Base-by-base conservation (phyloP, 2,113 vertebrate genomes). In the Zapus hudsonius region DNA sequence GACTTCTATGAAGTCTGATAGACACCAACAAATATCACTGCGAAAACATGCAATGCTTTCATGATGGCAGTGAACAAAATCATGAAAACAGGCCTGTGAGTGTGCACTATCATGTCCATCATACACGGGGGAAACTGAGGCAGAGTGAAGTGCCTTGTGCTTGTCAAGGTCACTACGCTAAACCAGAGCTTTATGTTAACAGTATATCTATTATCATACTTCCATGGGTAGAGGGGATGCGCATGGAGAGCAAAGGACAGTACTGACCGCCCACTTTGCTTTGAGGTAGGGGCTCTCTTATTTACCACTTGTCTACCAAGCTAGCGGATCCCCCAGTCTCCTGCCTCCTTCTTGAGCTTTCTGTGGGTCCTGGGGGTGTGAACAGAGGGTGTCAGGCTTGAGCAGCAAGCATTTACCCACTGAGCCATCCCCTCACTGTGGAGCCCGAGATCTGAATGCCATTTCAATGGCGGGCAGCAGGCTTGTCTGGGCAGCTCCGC, bases 1-100 rank as follows among this genome's bases (percentile, higher is more conserved):
- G n/a, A n/a, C 31, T 81, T 78, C 74, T 64, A 15, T 15, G 19
- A 15, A 23, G 19, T 9, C 44, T 76, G 38, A 74, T 2, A 36
- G 75, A 73, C 0, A 8, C 17, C 2, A 31, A 57, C 17, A 42
- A 25, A 8, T 40, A 40, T 42, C 12, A 79, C 3, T 40, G 61
- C 36, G 13, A 15, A 84, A 64, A 52, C 1, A 1, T 29, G 15
- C 10, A 15, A 7, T 0, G 20, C 11, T 0, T 3, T 11, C 10
- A 0, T 16, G 44, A 31, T 11, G 2, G 23, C 44, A 40, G 29
- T 52, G 63, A 2, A 29, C 16, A 12, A 29, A 33, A 9, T 55
- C 87, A 3, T 5, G 33, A 11, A 0, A 75, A 63, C 2, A 72
- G 36, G 44, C 36, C 25, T 12, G 1, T 31, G 52, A 16, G 25